phyloP scores from a whole-genome alignment of 2,113 vertebrate species.

The Anarrhichthys ocellatus region DNA sequence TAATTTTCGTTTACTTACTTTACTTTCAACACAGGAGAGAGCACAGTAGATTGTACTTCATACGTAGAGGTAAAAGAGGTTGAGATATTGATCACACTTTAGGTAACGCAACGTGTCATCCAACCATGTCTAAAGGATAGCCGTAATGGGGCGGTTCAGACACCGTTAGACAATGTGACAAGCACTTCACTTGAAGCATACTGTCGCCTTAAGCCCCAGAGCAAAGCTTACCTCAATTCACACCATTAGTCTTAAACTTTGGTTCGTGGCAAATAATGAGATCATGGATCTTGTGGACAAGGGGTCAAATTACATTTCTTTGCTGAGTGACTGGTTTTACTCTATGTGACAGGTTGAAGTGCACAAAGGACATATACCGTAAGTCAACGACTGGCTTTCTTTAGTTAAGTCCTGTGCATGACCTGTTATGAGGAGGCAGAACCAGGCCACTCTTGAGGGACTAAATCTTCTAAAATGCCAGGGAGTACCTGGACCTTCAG shows the following conservation, averaged over 20 bases:
- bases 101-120: background rate
- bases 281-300: background rate
- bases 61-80: background rate
- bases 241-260: background rate
- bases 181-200: background rate
- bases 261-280: background rate
- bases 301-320: background rate
- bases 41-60: background rate
- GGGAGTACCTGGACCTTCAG: background rate
- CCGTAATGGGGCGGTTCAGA: background rate
- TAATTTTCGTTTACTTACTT: background rate
- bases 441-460: background rate
- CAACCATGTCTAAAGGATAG: background rate
- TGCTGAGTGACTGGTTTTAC: background rate
- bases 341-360: slow-evolving; percentile 5
- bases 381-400: background rate
- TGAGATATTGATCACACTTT: background rate
- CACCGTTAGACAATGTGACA: background rate
- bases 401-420: background rate
- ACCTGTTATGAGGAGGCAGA: background rate
- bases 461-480: background rate
- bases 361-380: background rate
- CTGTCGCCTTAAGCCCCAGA: background rate
- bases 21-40: background rate
- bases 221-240: background rate